Base-by-base conservation (phyloP, 2,113 vertebrate species). In the Proteles cristata region DNA sequence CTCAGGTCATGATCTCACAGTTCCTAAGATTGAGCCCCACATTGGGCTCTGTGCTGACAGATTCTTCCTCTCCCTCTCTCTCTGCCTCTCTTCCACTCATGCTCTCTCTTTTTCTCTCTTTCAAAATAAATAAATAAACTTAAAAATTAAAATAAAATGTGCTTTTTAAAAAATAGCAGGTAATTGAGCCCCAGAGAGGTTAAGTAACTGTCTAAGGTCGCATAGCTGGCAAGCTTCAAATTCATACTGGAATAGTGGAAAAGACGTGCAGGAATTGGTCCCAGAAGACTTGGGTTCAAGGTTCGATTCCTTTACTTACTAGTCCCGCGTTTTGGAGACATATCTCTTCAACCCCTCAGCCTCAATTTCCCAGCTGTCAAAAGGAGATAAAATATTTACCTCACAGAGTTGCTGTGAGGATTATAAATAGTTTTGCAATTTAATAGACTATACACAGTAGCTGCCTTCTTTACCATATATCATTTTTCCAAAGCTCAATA, bases 331-430 rank as follows among this genome's bases (percentile, higher is more conserved):
- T 92, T 61, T 39, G 48, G 28, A 91, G 33, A 45, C 31, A 25
- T 28, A 84, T 31, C 26, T 61, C 28, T 86, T 91, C 93, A 53
- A 68, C 23, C 11, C 10, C 17, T 21, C 33, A 79, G 50, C 23
- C 45, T 89, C 3, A 0, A 82, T 96, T 97, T 96, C 43, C 53
- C 63, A 81, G 65, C 73, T 89, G 63, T 88, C 92, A 83, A 92
- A 93, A 77, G 43, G 50, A 68, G 48, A 76, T 83, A 66, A 93
- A 83, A 88, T 85, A 63, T 95, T 95, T 94, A 92, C 45, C 77
- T 93, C 23, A 66, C 1, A 76, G 86, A 33, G 10, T 17, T 90
- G 69, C 63, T 65, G 48, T 79, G 66, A 94, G 48, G 33, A 43
- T 89, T 88, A 80, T 81, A 77, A 88, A 92, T 79, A 93, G 39